Conservation (phyloP, 1,140 invertebrate genomes). For the Conus ventricosus region DNA sequence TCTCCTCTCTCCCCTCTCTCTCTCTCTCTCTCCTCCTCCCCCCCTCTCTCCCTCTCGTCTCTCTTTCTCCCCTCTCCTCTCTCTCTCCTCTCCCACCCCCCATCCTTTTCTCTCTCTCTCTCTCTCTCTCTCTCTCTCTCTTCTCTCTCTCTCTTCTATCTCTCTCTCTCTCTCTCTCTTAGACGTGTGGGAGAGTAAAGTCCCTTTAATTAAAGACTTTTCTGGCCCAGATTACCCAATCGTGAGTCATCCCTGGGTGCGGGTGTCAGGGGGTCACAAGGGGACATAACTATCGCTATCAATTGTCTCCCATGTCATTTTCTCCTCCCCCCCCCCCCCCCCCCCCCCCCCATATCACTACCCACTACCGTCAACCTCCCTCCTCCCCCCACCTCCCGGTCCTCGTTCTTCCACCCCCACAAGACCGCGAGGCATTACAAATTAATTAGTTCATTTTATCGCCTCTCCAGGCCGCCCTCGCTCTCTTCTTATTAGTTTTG, state of each 20-base stretch:
- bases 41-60: slow-evolving; percentile 75
- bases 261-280: slow-evolving; percentile 1
- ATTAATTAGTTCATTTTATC: slow-evolving; percentile 30
- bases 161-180: slow-evolving; percentile 50
- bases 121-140: slow-evolving; percentile 81
- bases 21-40: slow-evolving; percentile 66
- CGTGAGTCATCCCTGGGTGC: slow-evolving; percentile 9
- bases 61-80: slow-evolving; percentile 63
- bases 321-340: neutral
- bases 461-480: neutral
- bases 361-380: neutral
- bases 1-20: slow-evolving; percentile 62
- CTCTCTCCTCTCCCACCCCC: slow-evolving; percentile 25
- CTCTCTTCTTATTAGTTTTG: slow-evolving; percentile 18
- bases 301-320: slow-evolving; percentile 21
- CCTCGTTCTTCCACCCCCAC: neutral
- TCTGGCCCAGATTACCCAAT: slow-evolving; percentile 24
- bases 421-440: slow-evolving; percentile 19
- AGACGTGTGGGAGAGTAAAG: neutral
- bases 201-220: slow-evolving; percentile 32
- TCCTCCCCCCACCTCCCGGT: neutral
- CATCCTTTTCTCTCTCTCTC: slow-evolving; percentile 76
- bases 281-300: slow-evolving; percentile 24
- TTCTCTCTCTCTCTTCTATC: slow-evolving; percentile 58
- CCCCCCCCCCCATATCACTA: neutral